phyloP scores from a whole-genome alignment of 1,140 invertebrate genomes.

The Drosophila murphyi region DNA sequence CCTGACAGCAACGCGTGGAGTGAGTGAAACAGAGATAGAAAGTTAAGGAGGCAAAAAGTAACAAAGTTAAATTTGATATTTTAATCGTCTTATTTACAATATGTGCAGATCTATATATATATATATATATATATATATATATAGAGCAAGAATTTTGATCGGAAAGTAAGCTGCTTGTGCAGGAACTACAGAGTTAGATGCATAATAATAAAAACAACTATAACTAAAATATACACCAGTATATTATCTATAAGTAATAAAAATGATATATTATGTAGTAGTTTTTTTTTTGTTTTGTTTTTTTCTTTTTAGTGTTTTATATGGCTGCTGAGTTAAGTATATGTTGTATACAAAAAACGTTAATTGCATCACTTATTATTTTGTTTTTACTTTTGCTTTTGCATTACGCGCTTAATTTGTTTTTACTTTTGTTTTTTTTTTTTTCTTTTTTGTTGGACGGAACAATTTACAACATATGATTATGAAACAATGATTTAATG shows the following conservation, averaged over 20 bases:
- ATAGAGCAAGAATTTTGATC: constrained; percentile 1
- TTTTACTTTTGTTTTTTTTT: constrained; percentile 24
- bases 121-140: no score
- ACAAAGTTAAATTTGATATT: constrained; percentile 1
- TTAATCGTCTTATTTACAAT: constrained; percentile 28
- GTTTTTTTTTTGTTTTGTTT: neutral
- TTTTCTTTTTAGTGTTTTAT: constrained; percentile 20
- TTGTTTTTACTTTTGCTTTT: constrained; percentile 37
- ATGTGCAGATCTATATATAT: constrained; percentile 9
- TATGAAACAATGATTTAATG: constrained; percentile 75
- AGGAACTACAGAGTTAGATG: constrained; percentile 33
- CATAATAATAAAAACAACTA: constrained; percentile 1
- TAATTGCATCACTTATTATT: constrained; percentile 23
- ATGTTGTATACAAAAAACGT: constrained; percentile 26
- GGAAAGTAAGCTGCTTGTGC: neutral
- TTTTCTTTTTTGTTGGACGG: constrained; percentile 71
- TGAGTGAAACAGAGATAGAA: neutral
- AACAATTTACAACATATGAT: constrained; percentile 83
- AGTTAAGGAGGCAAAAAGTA: neutral
- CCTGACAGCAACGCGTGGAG: neutral
- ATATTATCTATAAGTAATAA: constrained; percentile 5
- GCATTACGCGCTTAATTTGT: constrained; percentile 25
- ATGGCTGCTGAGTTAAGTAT: constrained; percentile 24
- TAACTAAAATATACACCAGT: no score
- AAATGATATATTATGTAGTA: constrained; percentile 22